Evolutionary conservation across 2,888 invertebrate genomes (phyloP).

Genomic region (Plusia festucae): DNA sequence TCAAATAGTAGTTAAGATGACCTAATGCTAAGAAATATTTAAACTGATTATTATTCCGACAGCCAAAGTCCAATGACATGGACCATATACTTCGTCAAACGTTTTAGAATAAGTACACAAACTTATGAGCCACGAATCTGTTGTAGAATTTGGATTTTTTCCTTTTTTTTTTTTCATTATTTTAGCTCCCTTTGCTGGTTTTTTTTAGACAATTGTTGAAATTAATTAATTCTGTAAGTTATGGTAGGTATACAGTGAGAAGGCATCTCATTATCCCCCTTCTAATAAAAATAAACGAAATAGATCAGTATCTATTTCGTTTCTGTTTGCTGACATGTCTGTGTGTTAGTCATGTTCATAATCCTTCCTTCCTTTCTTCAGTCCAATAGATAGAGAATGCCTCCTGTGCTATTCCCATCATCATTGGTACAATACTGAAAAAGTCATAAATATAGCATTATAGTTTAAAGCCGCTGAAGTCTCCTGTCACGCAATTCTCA

Average conservation of each 20-base stretch:
- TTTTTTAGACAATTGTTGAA: not conserved
- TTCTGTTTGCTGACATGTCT: not conserved
- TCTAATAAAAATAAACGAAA: too few relatives aligned
- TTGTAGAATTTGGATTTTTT: not conserved
- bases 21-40: constrained; percentile 1
- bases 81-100: not conserved
- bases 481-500: not conserved
- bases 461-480: not conserved
- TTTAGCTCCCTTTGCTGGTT: too few relatives aligned
- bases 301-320: too few relatives aligned
- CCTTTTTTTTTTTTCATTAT: too few relatives aligned
- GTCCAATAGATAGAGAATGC: too few relatives aligned
- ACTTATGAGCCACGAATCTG: not conserved
- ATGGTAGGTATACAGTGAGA: not conserved
- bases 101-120: not conserved
- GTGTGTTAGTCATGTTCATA: too few relatives aligned
- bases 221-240: not conserved
- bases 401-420: too few relatives aligned
- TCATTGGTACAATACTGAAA: too few relatives aligned
- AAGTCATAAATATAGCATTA: too few relatives aligned
- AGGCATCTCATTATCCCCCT: too few relatives aligned
- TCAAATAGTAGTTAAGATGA: constrained; percentile 1
- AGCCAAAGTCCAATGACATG: not conserved
- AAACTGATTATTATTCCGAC: not conserved
- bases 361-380: too few relatives aligned